These are phyloP conservation scores for Agapetus fuscipes DNA, from an alignment of 2,888 invertebrate species.

Conservation along the genomic window DNA sequence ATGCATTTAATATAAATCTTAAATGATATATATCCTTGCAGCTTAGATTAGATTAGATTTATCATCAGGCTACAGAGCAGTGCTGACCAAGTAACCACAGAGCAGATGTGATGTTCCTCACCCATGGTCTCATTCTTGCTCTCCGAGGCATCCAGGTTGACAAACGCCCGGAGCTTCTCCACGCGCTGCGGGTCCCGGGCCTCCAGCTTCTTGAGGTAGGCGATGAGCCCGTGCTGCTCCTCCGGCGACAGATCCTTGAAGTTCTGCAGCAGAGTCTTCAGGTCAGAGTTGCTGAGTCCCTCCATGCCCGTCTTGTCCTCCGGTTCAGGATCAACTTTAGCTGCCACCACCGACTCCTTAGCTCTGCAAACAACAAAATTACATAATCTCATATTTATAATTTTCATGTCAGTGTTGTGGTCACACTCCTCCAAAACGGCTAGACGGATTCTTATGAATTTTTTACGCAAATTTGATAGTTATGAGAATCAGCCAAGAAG, in stretches of 20 bases:
- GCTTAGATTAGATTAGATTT: too few species aligned
- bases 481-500: too few species aligned
- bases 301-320: constrained; percentile 49
- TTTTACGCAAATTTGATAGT: too few species aligned
- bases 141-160: constrained; percentile 44
- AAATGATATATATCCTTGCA: too few species aligned
- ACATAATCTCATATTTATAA: too few species aligned
- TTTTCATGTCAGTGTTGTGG: too few species aligned
- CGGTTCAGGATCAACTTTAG: constrained; percentile 24
- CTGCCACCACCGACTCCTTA: background rate
- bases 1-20: too few species aligned
- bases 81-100: background rate
- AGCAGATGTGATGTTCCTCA: constrained; percentile 1
- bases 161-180: constrained; percentile 65
- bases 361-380: too few species aligned
- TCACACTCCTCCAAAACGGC: too few species aligned
- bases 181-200: constrained; percentile 67
- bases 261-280: constrained; percentile 71
- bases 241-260: constrained; percentile 71
- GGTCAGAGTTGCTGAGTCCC: constrained; percentile 67
- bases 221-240: constrained; percentile 74
- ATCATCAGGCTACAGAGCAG: too few species aligned
- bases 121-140: constrained; percentile 10
- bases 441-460: too few species aligned
- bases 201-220: constrained; percentile 72